Evolutionary conservation across 2,888 invertebrate genomes (phyloP).

Genomic region (Sipha maydis): DNA sequence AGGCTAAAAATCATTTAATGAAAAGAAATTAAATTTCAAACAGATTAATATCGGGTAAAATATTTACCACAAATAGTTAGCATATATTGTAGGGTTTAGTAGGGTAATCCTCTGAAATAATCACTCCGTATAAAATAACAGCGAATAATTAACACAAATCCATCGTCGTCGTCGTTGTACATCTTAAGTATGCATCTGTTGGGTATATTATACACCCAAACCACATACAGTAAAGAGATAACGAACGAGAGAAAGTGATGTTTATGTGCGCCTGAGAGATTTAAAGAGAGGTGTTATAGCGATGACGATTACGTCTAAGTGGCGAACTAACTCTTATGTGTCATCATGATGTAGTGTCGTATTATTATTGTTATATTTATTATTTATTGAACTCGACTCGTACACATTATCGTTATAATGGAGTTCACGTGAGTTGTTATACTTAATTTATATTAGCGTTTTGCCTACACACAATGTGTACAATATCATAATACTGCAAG

Average conservation of each 20-base stretch:
- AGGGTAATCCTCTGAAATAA: too few species aligned
- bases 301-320: slow-evolving; percentile 28
- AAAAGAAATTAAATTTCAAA: too few species aligned
- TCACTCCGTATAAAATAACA: too few species aligned
- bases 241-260: too few species aligned
- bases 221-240: too few species aligned
- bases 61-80: too few species aligned
- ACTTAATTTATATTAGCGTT: neutral
- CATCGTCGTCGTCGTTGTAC: neutral
- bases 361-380: too few species aligned
- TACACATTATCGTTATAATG: neutral
- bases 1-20: too few species aligned
- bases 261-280: neutral
- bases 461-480: neutral
- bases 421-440: slow-evolving; percentile 1
- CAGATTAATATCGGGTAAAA: too few species aligned
- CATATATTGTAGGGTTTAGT: too few species aligned
- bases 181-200: neutral
- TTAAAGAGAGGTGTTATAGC: neutral
- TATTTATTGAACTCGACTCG: neutral
- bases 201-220: too few species aligned
- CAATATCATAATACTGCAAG: too few species aligned
- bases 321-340: slow-evolving; percentile 11
- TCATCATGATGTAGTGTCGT: neutral
- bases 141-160: neutral